These are phyloP conservation scores for Atlantisia rogersi DNA, from an alignment of 2,113 vertebrate species.

Conservation along the genomic window DNA sequence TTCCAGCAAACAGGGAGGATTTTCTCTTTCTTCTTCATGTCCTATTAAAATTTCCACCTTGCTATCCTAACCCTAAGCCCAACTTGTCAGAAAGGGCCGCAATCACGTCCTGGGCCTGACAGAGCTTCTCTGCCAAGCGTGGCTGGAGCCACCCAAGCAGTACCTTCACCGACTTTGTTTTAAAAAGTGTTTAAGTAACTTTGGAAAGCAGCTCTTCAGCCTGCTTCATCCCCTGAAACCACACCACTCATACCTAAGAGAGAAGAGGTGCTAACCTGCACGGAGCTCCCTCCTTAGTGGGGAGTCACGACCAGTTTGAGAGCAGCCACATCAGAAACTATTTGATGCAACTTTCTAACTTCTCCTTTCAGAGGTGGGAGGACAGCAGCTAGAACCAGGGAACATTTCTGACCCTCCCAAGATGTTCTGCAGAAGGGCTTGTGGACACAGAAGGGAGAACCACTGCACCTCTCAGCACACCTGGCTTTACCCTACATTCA, in stretches of 20 bases:
- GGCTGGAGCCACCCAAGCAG: background rate
- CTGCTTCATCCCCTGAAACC: background rate
- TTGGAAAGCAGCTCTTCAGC: background rate
- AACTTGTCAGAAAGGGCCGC: background rate
- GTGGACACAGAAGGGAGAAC: accelerated
- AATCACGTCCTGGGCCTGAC: background rate
- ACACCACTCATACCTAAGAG: accelerated
- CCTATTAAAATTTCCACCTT: background rate
- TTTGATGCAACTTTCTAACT: background rate
- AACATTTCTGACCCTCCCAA: background rate
- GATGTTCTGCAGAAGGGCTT: background rate
- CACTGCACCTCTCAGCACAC: background rate
- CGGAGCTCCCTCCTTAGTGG: accelerated
- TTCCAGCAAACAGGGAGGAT: background rate
- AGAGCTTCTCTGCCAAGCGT: background rate
- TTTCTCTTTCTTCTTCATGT: background rate
- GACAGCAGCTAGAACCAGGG: background rate
- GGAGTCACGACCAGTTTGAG: background rate
- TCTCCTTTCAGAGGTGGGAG: background rate
- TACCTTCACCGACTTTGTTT: background rate
- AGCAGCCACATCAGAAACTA: background rate
- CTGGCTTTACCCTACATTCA: background rate
- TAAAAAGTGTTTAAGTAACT: background rate
- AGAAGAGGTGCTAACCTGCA: background rate
- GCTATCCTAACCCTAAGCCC: accelerated